Evolutionary conservation across 1,140 invertebrate species (phyloP).

Genomic region (silkworm (Bombyx mori)): ASM3026992v2 NC_085121.1:5689501-5690000

Average conservation of each 20-base stretch:
- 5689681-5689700: conserved; percentile 30
- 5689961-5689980: conserved; percentile 28
- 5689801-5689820: conserved; percentile 66
- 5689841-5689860: conserved; percentile 71
- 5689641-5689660: too few relatives aligned
- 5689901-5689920: conserved; percentile 59
- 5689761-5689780: conserved; percentile 59
- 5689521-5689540: too few relatives aligned
- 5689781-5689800: conserved; percentile 57
- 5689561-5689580: conserved; percentile 4
- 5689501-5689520: too few relatives aligned
- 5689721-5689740: conserved; percentile 17
- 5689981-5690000: conserved; percentile 36
- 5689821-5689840: conserved; percentile 72
- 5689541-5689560: too few relatives aligned
- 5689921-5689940: conserved; percentile 23
- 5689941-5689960: conserved; percentile 24
- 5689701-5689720: conserved; percentile 39
- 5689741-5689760: conserved; percentile 57
- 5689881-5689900: conserved; percentile 66
- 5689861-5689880: conserved; percentile 70
- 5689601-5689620: too few relatives aligned
- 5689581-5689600: neutral
- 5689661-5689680: conserved; percentile 45
- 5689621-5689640: too few relatives aligned